Evolutionary conservation across 2,888 invertebrate species (phyloP), one percentile per base, ranked within the genome.

Genomic region (Leucozona laternaria): DNA sequence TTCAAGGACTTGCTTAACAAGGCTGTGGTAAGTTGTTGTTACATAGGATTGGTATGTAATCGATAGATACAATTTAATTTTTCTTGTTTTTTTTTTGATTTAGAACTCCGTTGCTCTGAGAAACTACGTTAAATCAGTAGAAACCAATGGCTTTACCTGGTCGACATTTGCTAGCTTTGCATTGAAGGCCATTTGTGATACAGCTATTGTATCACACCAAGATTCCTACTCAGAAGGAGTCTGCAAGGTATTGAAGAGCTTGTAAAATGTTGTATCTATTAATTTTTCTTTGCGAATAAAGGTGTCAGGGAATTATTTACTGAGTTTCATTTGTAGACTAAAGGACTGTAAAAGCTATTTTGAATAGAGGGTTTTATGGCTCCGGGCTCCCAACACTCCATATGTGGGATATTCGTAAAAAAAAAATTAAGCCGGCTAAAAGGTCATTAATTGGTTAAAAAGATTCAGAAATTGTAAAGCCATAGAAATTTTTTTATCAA

Each of bases 151-250:
- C 1, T 81, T 85, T 50, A 81, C 85, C 15, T 85, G 72, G 77
- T 60, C 81, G 2, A 22, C 40, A 13, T 85, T 85, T 20, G 72
- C 77, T 5, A 73, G 43, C 15, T 85, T 85, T 17, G 68, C 62
- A 37, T 73, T 85, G 10, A 85, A 85, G 73, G 81, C 80, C 5
- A 60, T 85, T 22, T 85, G 85, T 31, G 81, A 85, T 10, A 85
- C 85, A 40, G 81, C 81, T 37, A 55, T 85, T 43, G 81, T 81
- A 2, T 80, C 85, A 1, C 85, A 85, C 20, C 77, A 81, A n/a
- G 81, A 81, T 60, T 34, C 22, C 20, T 85, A 81, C 37, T 68
- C 85, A 0, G 81, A 81, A 37, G 85, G 77, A 70, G 81, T 81
- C 0, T 85, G 85, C 68, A 60, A 77, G 8, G 55, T 68, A 2